These are phyloP conservation scores for Mamestra brassicae DNA, from an alignment of 2,888 invertebrate genomes.

Conservation along the genomic window DNA sequence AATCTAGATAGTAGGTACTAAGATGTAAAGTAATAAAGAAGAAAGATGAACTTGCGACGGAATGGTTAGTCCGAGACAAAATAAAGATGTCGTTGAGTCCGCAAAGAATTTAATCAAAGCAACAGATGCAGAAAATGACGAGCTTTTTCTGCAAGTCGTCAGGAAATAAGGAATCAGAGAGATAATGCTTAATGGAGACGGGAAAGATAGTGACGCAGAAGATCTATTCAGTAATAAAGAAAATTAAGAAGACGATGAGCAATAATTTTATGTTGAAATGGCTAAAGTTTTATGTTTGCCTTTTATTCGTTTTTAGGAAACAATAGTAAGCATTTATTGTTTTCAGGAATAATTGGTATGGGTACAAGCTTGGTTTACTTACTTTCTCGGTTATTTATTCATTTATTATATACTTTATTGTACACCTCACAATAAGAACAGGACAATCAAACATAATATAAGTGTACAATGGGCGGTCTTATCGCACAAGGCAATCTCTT, in stretches of 20 bases:
- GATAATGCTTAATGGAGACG: not conserved
- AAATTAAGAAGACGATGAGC: not conserved
- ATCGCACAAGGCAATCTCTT: no score
- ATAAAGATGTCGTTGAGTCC: slow-evolving; percentile 44
- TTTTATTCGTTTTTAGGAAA: not conserved
- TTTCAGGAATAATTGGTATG: no score
- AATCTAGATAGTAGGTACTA: slow-evolving; percentile 2
- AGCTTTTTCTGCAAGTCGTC: slow-evolving; percentile 15
- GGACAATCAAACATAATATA: no score
- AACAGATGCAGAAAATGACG: slow-evolving; percentile 49
- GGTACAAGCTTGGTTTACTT: not conserved
- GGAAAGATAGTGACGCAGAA: not conserved
- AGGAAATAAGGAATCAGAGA: slow-evolving; percentile 34
- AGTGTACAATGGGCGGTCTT: no score
- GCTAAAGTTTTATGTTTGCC: not conserved
- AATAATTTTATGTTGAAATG: not conserved
- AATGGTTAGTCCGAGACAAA: slow-evolving; percentile 36
- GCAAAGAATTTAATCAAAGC: slow-evolving; percentile 58
- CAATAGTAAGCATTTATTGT: no score
- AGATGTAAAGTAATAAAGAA: slow-evolving; percentile 25
- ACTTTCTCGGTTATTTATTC: no score
- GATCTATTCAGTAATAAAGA: not conserved
- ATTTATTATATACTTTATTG: no score
- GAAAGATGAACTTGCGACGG: slow-evolving; percentile 17
- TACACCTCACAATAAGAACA: no score